Evolutionary conservation across 2,888 invertebrate species (phyloP).

Genomic region (Notodromas monacha): DNA sequence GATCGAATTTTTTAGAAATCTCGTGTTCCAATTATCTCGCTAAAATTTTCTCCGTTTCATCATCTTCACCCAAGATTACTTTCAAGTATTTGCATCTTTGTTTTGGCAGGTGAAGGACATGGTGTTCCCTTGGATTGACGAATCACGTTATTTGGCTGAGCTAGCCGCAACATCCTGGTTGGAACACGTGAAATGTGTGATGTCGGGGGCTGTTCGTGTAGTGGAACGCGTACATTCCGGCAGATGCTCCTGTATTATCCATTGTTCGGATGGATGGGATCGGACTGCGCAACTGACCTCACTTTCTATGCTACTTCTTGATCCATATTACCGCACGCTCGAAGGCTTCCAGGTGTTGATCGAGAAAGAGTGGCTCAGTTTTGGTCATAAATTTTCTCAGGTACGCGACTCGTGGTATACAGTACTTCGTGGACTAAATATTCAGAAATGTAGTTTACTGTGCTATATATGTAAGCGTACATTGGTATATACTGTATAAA

Average conservation of each 20-base stretch:
- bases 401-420: too few relatives aligned
- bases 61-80: too few relatives aligned
- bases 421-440: too few relatives aligned
- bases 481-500: too few relatives aligned
- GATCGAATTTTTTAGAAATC: too few relatives aligned
- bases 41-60: too few relatives aligned
- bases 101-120: constrained; percentile 39
- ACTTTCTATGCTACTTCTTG: constrained; percentile 80
- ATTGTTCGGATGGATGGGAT: constrained; percentile 95
- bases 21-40: too few relatives aligned
- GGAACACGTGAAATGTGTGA: constrained; percentile 75
- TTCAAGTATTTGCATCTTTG: too few relatives aligned
- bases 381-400: constrained; percentile 93
- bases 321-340: constrained; percentile 80
- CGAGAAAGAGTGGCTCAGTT: constrained; percentile 91
- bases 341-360: constrained; percentile 81
- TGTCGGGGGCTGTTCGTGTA: constrained; percentile 73
- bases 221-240: constrained; percentile 90
- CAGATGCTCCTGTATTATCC: constrained; percentile 80
- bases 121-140: constrained; percentile 37
- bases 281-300: constrained; percentile 68
- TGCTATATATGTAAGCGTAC: too few relatives aligned
- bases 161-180: constrained; percentile 89
- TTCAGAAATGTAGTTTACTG: too few relatives aligned
- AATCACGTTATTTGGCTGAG: constrained; percentile 68